These are phyloP conservation scores for Villa cingulata DNA, from an alignment of 2,888 invertebrate species.

Conservation along the genomic window DNA sequence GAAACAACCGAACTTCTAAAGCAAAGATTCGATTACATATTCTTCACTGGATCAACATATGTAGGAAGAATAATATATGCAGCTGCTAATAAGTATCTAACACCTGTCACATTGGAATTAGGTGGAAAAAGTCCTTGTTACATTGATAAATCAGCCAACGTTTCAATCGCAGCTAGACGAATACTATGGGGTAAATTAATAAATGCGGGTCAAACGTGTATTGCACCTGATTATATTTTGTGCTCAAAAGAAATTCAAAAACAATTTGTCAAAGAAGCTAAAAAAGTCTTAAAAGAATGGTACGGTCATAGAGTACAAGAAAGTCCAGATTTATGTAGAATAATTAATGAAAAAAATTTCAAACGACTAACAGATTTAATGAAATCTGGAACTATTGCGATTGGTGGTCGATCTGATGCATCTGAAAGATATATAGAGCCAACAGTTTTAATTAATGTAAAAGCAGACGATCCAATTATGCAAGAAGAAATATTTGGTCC, in stretches of 20 bases:
- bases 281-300: slow-evolving; percentile 59
- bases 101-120: slow-evolving; percentile 86
- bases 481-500: slow-evolving; percentile 95
- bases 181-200: slow-evolving; percentile 90
- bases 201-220: slow-evolving; percentile 91
- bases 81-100: slow-evolving; percentile 81
- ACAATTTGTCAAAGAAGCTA: slow-evolving; percentile 51
- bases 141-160: slow-evolving; percentile 69
- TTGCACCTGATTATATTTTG: slow-evolving; percentile 89
- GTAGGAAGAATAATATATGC: slow-evolving; percentile 80
- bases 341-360: slow-evolving; percentile 51
- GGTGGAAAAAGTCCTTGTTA: slow-evolving; percentile 88
- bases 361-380: slow-evolving; percentile 63
- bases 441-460: slow-evolving; percentile 65
- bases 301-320: slow-evolving; percentile 68
- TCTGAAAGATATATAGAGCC: slow-evolving; percentile 71
- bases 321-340: slow-evolving; percentile 73
- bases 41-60: slow-evolving; percentile 70
- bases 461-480: slow-evolving; percentile 60
- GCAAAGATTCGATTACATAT: slow-evolving; percentile 89
- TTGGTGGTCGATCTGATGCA: slow-evolving; percentile 68
- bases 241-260: slow-evolving; percentile 66
- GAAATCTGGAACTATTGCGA: slow-evolving; percentile 54
- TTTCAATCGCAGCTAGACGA: slow-evolving; percentile 62
- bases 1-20: slow-evolving; percentile 78